Conservation (phyloP, 2,113 vertebrate genomes). For the Cebidichthys violaceus region DNA sequence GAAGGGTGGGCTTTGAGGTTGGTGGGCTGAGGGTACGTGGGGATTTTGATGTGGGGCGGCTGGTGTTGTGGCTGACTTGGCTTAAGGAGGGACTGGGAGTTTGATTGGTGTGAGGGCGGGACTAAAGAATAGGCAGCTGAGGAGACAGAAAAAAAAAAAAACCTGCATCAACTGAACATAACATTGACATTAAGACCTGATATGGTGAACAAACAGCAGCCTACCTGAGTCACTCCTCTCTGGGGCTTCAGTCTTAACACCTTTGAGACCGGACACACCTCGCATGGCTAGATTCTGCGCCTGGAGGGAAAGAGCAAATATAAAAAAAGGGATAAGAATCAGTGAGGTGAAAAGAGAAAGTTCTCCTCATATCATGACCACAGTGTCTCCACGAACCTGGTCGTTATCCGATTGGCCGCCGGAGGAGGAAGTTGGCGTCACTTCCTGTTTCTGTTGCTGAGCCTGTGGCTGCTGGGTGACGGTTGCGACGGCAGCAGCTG, state of each 20-base stretch:
- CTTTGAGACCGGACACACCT: slow-evolving; percentile 71
- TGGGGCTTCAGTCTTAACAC: slow-evolving; percentile 78
- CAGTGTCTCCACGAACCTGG: slow-evolving; percentile 83
- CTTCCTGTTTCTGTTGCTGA: slow-evolving; percentile 84
- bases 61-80: slow-evolving; percentile 85
- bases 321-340: no score
- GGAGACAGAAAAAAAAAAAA: background rate
- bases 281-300: slow-evolving; percentile 83
- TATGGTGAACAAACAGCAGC: background rate
- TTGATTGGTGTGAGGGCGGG: slow-evolving; percentile 78
- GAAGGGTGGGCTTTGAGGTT: slow-evolving; percentile 77
- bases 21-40: slow-evolving; percentile 83
- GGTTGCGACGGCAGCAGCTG: slow-evolving; percentile 87
- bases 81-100: slow-evolving; percentile 82
- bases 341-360: background rate
- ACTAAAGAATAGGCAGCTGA: slow-evolving; percentile 89
- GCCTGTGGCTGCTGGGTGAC: slow-evolving; percentile 81
- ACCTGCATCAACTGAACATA: background rate
- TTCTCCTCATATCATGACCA: no score
- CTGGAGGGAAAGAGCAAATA: slow-evolving; percentile 27
- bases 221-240: slow-evolving; percentile 79
- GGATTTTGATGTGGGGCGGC: slow-evolving; percentile 82
- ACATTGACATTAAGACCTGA: background rate
- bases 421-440: slow-evolving; percentile 84
- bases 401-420: slow-evolving; percentile 90